Conservation (phyloP, 2,113 vertebrate genomes). For the Xiphophorus maculatus region DNA sequence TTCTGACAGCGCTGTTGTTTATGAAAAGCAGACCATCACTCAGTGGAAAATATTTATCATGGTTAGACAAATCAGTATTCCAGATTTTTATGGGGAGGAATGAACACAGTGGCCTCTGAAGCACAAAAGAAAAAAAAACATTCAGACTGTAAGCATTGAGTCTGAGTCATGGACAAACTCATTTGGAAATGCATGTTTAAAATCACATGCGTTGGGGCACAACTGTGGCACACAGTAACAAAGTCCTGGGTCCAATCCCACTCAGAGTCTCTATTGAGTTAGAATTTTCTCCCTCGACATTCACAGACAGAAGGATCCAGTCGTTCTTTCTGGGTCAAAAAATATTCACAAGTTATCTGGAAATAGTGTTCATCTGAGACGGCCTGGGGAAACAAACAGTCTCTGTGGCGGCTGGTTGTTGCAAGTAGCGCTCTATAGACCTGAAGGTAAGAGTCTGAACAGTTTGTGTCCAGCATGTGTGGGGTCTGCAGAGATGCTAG, state of each 20-base stretch:
- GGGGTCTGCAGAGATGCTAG: no score
- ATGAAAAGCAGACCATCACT: background rate
- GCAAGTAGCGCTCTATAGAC: no score
- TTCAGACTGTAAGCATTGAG: background rate
- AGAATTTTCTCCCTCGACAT: background rate
- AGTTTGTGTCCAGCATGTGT: no score
- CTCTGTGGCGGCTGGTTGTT: no score
- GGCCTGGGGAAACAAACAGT: no score
- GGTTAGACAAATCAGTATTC: background rate
- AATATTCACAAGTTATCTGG: no score
- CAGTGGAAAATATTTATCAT: background rate
- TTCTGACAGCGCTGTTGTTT: background rate
- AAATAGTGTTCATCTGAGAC: no score
- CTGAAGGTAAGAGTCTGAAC: no score
- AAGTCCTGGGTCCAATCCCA: no score
- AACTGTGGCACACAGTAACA: background rate
- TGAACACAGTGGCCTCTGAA: background rate
- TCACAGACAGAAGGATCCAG: no score
- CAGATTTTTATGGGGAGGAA: background rate
- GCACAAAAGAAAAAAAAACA: background rate
- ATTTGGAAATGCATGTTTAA: background rate
- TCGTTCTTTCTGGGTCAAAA: background rate
- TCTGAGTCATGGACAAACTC: background rate
- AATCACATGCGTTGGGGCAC: background rate
- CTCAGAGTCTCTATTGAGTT: background rate